phyloP scores from a whole-genome alignment of 2,888 invertebrate genomes.

The Eristalis pertinax region DNA sequence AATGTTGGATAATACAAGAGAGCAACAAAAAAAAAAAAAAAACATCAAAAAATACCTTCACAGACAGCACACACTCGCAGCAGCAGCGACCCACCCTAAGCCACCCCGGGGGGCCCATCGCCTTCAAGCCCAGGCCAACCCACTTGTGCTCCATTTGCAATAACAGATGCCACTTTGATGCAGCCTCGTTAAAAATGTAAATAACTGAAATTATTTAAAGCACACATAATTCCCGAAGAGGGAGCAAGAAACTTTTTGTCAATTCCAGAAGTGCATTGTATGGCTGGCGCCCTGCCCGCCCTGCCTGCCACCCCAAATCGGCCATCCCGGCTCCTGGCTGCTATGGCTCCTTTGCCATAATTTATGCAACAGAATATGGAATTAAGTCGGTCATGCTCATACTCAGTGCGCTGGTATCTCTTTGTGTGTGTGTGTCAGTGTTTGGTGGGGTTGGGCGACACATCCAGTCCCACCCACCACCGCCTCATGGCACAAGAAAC shows the following conservation, averaged over 20 bases:
- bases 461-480: not conserved
- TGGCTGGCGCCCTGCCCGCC: not conserved
- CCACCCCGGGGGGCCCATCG: not conserved
- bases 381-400: slow-evolving; percentile 56
- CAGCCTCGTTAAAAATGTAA: slow-evolving; percentile 41
- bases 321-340: not conserved
- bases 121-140: not conserved
- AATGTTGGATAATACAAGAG: not conserved
- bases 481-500: not conserved
- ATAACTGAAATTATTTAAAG: slow-evolving; percentile 42
- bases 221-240: slow-evolving; percentile 21
- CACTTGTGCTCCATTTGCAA: slow-evolving; percentile 14
- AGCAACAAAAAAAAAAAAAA: no score
- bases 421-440: not conserved
- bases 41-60: not conserved
- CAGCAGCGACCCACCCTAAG: not conserved
- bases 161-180: slow-evolving; percentile 26
- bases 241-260: slow-evolving; percentile 38
- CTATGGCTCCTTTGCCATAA: slow-evolving; percentile 38
- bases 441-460: not conserved
- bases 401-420: slow-evolving; percentile 14
- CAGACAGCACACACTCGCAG: not conserved
- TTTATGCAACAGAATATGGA: slow-evolving; percentile 60
- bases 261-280: slow-evolving; percentile 52
- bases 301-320: not conserved